Percentiles rank a stretch among this genome's conserved stretches.
Evolutionary conservation across 2,113 vertebrate species (phyloP).

Genomic region (Nanorana parkeri): DNA sequence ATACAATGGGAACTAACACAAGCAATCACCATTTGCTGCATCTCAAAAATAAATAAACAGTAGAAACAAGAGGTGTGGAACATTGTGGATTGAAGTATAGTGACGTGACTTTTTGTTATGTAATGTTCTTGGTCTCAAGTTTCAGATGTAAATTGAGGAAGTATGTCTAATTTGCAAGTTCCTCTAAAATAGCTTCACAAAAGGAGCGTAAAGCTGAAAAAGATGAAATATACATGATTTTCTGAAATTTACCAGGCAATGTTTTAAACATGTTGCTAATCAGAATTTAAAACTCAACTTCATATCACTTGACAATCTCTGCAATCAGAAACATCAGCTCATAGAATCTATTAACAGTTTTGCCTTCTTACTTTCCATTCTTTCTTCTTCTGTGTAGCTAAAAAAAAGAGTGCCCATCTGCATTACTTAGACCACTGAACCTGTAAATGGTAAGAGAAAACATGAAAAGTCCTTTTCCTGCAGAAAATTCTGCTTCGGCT

Average conservation of each 20-base stretch:
- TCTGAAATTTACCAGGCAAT: constrained; percentile 39
- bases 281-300: constrained; percentile 52
- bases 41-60: too few species aligned
- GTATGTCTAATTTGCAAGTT: constrained; percentile 25
- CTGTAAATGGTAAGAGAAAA: too few species aligned
- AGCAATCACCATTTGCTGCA: too few species aligned
- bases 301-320: constrained; percentile 49
- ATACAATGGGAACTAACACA: too few species aligned
- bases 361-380: too few species aligned
- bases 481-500: too few species aligned
- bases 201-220: background rate
- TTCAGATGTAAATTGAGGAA: constrained; percentile 7
- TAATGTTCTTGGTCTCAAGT: too few species aligned
- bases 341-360: constrained; percentile 21
- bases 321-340: constrained; percentile 41
- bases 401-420: background rate
- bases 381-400: background rate
- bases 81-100: too few species aligned
- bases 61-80: too few species aligned
- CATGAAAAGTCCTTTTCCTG: too few species aligned
- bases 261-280: constrained; percentile 54
- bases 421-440: too few species aligned
- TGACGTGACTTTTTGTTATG: too few species aligned
- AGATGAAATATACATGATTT: constrained; percentile 52
- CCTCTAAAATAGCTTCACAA: background rate